phyloP scores from a whole-genome alignment of 2,113 vertebrate species.

The Crocuta crocuta region DNA sequence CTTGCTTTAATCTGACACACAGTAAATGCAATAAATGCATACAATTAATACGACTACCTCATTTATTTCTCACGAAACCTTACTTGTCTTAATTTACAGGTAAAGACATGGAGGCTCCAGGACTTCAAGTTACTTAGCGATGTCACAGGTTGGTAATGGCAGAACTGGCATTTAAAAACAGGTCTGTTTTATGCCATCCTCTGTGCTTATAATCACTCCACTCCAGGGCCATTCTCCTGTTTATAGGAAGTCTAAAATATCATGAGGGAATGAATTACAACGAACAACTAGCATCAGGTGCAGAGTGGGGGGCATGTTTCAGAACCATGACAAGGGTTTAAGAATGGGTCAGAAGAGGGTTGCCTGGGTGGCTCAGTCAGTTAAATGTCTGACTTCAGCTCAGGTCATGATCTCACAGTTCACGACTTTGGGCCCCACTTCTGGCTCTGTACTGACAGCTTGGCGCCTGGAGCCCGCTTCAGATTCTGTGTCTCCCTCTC shows the following conservation, averaged over 20 bases:
- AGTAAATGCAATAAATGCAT: neutral
- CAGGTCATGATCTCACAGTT: no score
- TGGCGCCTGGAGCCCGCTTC: no score
- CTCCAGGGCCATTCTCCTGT: neutral
- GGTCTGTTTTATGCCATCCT: neutral
- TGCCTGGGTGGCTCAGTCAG: no score
- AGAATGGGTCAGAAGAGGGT: neutral
- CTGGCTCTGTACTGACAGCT: no score
- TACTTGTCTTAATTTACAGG: neutral
- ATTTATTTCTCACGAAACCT: neutral
- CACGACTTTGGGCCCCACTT: no score
- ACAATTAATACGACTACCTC: neutral
- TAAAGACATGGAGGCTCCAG: neutral
- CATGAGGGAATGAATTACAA: neutral
- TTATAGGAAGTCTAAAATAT: neutral
- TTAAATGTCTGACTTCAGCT: no score
- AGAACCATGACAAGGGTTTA: neutral
- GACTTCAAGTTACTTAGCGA: neutral
- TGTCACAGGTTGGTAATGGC: neutral
- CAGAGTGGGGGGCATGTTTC: neutral
- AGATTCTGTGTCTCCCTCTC: no score
- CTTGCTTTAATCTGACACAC: neutral
- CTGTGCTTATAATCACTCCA: neutral
- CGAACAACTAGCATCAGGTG: neutral
- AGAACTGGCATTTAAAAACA: constrained; percentile 11